A percentile compares a stretch with the other conserved stretches of the same genome.
phyloP scores from a whole-genome alignment of 2,113 vertebrate genomes.

The Pterocles gutturalis region DNA sequence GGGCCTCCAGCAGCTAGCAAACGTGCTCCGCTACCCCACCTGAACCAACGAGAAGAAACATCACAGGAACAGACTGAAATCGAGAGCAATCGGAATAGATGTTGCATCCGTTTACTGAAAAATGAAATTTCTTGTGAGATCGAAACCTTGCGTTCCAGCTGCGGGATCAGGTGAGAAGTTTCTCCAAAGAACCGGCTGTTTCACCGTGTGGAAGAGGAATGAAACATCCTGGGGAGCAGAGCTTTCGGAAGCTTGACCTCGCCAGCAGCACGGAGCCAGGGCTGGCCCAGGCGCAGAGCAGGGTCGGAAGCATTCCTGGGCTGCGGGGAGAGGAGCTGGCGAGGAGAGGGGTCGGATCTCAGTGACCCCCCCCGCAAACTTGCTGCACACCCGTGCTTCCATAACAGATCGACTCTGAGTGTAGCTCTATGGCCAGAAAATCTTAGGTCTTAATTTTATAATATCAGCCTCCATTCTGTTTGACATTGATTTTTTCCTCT shows the following conservation, averaged over 20 bases:
- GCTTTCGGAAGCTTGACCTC: fast-evolving
- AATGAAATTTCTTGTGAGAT: not conserved
- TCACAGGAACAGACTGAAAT: not conserved
- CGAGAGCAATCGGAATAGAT: fast-evolving
- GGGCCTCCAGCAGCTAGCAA: not conserved
- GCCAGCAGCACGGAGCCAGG: fast-evolving
- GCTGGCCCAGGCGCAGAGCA: fast-evolving
- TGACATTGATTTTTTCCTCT: constrained; percentile 27
- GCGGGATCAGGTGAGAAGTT: not conserved
- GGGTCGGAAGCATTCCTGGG: fast-evolving
- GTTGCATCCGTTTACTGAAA: not conserved
- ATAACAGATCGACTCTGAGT: fast-evolving
- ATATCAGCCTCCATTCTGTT: not conserved
- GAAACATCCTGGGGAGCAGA: fast-evolving
- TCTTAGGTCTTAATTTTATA: constrained; percentile 33
- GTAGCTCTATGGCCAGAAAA: not conserved
- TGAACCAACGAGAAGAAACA: not conserved
- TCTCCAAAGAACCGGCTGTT: not conserved
- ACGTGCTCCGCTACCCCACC: fast-evolving
- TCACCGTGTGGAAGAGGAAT: fast-evolving
- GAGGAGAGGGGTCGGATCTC: not conserved
- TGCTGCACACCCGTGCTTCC: fast-evolving
- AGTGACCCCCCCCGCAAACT: not conserved
- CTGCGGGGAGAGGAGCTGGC: not conserved
- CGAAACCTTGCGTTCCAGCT: not conserved